Evolutionary conservation across 2,113 vertebrate genomes (phyloP), one percentile per base, ranked within the genome.

Genomic region (Heterocephalus glaber): DNA sequence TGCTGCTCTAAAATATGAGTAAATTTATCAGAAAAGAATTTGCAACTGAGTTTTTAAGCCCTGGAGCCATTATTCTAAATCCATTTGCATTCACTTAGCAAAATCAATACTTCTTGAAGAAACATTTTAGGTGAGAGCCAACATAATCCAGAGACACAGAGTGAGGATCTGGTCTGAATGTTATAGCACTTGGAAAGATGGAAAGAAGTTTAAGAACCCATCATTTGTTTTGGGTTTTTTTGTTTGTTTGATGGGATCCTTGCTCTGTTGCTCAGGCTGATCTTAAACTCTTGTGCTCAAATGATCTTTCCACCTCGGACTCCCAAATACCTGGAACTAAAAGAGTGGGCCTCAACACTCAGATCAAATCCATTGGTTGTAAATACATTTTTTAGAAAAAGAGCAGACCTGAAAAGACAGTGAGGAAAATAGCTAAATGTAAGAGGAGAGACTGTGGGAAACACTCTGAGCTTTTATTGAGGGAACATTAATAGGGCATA

Each of bases 51-150:
- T 80, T 93, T 93, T 83, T 54, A 30, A 65, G 38, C 14, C 44
- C 20, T 6, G 14, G 14, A 70, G 56, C 80, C 33, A 5, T 86
- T 56, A 72, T 54, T 61, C 38, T 95, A 63, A 89, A 80, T 86
- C 26, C 16, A 80, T 68, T 93, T 96, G 47, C 89, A 76, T 95
- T 54, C 22, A 61, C 0, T 66, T 33, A 56, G 44, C 24, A 76
- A 92, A 87, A 82, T 82, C 49, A 92, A 26, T 54, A n/a, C 8
- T 92, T 84, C 63, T 93, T 44, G 44, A 38, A 83, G 61, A 96
- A 30, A 92, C 38, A 24, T 77, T 33, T 10, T 74, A 76, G 17
- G 7, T 38, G 38, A 92, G 38, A 74, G 54, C 20, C n/a, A 44
- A 13, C 56, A 3, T 19, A 3, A 28, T 84, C 80, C 5, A 10